Percentiles rank a stretch among this genome's conserved stretches.
These are phyloP conservation scores for Latheticus oryzae DNA, from an alignment of 2,888 invertebrate species.

Conservation along the genomic window DNA sequence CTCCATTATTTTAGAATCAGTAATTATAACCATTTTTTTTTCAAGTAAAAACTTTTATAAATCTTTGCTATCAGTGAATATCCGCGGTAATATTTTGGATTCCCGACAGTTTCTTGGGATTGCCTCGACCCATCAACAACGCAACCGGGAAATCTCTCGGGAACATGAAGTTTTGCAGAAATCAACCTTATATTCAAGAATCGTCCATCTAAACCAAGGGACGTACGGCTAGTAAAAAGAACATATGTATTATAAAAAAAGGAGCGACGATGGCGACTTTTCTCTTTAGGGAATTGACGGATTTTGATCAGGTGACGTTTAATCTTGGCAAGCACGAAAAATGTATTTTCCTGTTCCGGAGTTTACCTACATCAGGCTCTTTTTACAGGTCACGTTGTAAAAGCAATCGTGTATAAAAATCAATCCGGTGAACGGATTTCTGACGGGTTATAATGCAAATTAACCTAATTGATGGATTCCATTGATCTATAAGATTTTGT, in stretches of 20 bases:
- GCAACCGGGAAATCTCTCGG: slow-evolving; percentile 20
- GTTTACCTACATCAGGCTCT: slow-evolving; percentile 19
- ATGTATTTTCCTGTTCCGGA: slow-evolving; percentile 21
- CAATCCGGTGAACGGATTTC: slow-evolving; percentile 20
- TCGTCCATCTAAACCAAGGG: slow-evolving; percentile 31
- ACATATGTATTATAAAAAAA: slow-evolving; percentile 32
- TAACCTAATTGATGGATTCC: too few species aligned
- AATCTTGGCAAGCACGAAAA: slow-evolving; percentile 24
- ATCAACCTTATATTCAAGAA: slow-evolving; percentile 36
- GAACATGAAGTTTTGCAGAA: slow-evolving; percentile 35
- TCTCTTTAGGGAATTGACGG: slow-evolving; percentile 19
- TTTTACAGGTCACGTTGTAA: slow-evolving; percentile 19
- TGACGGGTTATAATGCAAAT: slow-evolving; percentile 15
- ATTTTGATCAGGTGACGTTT: slow-evolving; percentile 28
- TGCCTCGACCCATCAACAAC: slow-evolving; percentile 34
- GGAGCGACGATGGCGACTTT: slow-evolving; percentile 15
- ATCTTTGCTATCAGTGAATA: too few species aligned
- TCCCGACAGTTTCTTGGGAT: slow-evolving; percentile 31
- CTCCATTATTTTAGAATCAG: too few species aligned
- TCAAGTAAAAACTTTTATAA: too few species aligned
- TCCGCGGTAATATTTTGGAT: slow-evolving; percentile 21
- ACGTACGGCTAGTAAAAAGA: slow-evolving; percentile 14
- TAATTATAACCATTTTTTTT: too few species aligned
- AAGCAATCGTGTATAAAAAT: slow-evolving; percentile 23
- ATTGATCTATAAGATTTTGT: slow-evolving; percentile 4